Percentiles rank a stretch among this genome's conserved stretches.
Conservation (phyloP, 2,797 vertebrate genomes). For the Morelia viridis region DNA sequence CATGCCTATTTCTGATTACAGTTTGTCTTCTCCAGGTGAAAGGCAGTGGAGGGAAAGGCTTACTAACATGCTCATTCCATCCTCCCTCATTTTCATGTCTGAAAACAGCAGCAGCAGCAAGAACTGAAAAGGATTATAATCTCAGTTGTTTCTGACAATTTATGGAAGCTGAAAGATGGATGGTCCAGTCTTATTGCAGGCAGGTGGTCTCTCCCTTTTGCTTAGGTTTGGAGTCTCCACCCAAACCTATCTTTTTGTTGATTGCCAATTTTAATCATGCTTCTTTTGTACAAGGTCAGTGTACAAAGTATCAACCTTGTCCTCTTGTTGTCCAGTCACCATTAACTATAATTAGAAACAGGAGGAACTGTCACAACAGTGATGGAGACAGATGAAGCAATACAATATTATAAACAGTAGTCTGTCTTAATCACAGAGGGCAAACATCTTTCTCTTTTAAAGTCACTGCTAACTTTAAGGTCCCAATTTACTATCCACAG, state of each 20-base stretch:
- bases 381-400: conserved; percentile 41
- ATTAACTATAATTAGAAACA: conserved; percentile 46
- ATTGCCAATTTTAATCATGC: conserved; percentile 22
- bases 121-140: neutral
- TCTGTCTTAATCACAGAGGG: conserved; percentile 17
- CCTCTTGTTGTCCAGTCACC: conserved; percentile 15
- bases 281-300: conserved; percentile 34
- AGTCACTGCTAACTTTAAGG: conserved; percentile 12
- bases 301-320: conserved; percentile 30
- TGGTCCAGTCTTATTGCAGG: neutral
- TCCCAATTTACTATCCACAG: neutral
- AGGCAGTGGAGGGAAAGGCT: neutral
- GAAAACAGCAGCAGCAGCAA: neutral
- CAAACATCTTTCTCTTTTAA: conserved; percentile 16
- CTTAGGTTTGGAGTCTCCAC: neutral
- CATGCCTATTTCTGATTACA: neutral
- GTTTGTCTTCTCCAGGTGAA: neutral
- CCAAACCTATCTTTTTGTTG: neutral
- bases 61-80: neutral
- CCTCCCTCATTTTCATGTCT: neutral
- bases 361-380: conserved; percentile 40
- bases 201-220: neutral
- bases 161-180: neutral
- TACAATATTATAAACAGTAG: conserved; percentile 22
- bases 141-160: neutral